A percentile compares a stretch with the other conserved stretches of the same genome.
Conservation (phyloP, 1,140 invertebrate genomes). For the Drosophila aff. region DNA sequence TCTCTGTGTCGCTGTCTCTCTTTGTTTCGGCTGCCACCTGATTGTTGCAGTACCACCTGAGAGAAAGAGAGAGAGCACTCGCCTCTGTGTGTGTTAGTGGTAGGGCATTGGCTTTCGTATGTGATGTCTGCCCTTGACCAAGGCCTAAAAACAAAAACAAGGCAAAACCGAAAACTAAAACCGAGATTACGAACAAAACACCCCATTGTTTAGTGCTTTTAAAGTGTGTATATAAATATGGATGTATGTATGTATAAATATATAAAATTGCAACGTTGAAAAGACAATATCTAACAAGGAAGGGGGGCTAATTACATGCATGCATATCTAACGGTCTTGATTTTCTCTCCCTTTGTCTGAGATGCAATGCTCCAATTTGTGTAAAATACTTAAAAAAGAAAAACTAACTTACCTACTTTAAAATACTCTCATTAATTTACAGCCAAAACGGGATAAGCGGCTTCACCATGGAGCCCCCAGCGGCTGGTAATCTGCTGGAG, state of each 20-base stretch:
- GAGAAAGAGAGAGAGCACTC: background rate
- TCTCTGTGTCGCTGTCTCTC: conserved; percentile 1
- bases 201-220: conserved; percentile 14
- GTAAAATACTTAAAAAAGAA: too few relatives aligned
- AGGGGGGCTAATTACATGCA: background rate
- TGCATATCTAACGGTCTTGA: background rate
- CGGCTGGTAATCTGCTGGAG: conserved; percentile 83
- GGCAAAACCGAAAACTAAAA: conserved; percentile 18
- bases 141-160: conserved; percentile 41
- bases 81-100: background rate
- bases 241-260: too few relatives aligned
- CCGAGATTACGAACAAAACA: conserved; percentile 21
- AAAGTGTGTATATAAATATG: background rate
- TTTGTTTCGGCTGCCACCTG: conserved; percentile 14
- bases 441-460: conserved; percentile 19
- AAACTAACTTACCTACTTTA: too few relatives aligned
- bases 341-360: background rate
- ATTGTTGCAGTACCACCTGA: conserved; percentile 1
- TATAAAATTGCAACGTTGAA: background rate
- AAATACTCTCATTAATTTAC: background rate
- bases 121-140: conserved; percentile 45
- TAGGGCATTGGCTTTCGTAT: conserved; percentile 46
- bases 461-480: conserved; percentile 76
- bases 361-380: background rate
- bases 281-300: conserved; percentile 25